phyloP scores from a whole-genome alignment of 2,888 invertebrate genomes.

The Eulithis testata region DNA sequence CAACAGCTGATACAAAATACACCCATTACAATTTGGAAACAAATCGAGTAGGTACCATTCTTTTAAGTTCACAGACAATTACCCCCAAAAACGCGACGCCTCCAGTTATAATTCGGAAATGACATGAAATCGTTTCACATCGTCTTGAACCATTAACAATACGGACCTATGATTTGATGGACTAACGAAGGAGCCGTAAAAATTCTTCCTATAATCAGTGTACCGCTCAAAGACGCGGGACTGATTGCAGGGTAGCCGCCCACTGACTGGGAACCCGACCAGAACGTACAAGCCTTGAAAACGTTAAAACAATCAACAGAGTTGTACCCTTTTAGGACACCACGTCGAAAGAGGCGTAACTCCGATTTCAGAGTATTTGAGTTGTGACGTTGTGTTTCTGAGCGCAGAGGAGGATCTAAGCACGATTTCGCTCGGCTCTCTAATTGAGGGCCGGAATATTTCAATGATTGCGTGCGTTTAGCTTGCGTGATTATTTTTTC shows the following conservation, averaged over 20 bases:
- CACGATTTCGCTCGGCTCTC: slow-evolving; percentile 63
- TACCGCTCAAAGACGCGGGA: slow-evolving; percentile 62
- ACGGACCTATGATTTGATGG: slow-evolving; percentile 78
- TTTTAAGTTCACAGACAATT: slow-evolving; percentile 67
- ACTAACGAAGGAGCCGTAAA: slow-evolving; percentile 79
- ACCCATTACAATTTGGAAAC: slow-evolving; percentile 34
- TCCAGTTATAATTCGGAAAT: slow-evolving; percentile 61
- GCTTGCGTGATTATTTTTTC: slow-evolving; percentile 57
- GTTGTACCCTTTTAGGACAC: slow-evolving; percentile 34
- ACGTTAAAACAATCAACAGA: slow-evolving; percentile 58
- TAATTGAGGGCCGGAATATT: slow-evolving; percentile 60
- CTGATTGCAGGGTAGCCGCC: slow-evolving; percentile 81
- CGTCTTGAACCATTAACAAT: slow-evolving; percentile 63
- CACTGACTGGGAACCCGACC: slow-evolving; percentile 63
- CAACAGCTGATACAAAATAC: slow-evolving; percentile 48
- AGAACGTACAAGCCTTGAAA: slow-evolving; percentile 49
- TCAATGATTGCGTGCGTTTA: slow-evolving; percentile 58
- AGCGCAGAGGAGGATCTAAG: slow-evolving; percentile 42
- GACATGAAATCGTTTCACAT: slow-evolving; percentile 73
- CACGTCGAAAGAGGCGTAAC: slow-evolving; percentile 40
- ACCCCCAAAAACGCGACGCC: slow-evolving; percentile 55
- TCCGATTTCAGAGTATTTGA: slow-evolving; percentile 40
- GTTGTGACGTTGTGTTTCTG: slow-evolving; percentile 49
- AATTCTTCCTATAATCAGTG: slow-evolving; percentile 76
- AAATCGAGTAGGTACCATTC: slow-evolving; percentile 20